Evolutionary conservation across 1,140 invertebrate species (phyloP), one percentile per base, ranked within the genome.

Genomic region (Drosophila sp.): DNA sequence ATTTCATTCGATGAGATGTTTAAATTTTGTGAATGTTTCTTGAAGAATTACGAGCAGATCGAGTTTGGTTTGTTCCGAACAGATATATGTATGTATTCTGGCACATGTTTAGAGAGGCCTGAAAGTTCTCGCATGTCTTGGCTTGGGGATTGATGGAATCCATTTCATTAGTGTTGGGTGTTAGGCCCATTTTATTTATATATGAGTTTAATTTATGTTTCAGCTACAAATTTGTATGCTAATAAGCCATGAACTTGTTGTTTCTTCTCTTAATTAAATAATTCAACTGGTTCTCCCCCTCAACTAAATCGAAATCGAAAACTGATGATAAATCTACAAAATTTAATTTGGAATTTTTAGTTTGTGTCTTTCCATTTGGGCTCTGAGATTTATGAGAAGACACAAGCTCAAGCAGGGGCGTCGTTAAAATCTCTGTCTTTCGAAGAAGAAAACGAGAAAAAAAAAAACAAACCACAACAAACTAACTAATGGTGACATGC

Each of bases 141-240:
- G 7, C 33, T 62, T 17, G 33, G 3, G 63, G 64, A 67, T 74
- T 72, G 60, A 80, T 80, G 25, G 65, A 50, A 8, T 27, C 57
- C 77, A 75, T 80, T 85, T 85, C 70, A 85, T 85, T 80, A 70
- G 70, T 10, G n/a, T 41, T 17, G 70, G 47, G 72, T 70, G 76
- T 61, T 66, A 73, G 73, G 73, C 73, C 66, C 65, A 65, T 61
- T 38, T 61, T 27, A 6, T 61, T 23, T 32, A 68, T 38, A n/a
- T 41, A 23, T 62, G 35, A n/a, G 17, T n/a, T 33, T 73, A 66
- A 76, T 77, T 77, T 74, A 77, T 85, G 60, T 54, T 35, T 57
- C 33, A 50, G 40, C 65, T 76, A 56, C 76, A 84, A 84, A 83
- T 84, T 76, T 73, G 65, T 85, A 85, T 85, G 81, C 77, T 69